phyloP scores from a whole-genome alignment of 2,113 vertebrate species.

The Struthidea cinerea region DNA sequence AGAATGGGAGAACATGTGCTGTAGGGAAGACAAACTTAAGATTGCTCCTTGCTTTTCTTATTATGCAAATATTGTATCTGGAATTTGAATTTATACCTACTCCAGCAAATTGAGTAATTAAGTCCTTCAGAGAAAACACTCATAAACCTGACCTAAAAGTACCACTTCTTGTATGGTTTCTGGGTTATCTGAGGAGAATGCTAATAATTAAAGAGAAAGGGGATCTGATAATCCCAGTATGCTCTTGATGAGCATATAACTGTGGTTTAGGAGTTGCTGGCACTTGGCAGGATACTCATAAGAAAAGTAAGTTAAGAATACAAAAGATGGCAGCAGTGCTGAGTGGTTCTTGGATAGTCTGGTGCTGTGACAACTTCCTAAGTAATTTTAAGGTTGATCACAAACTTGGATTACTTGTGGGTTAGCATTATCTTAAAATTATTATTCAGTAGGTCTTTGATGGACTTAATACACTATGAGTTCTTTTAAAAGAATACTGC shows the following conservation, averaged over 20 bases:
- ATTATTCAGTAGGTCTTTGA: background rate
- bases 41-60: background rate
- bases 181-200: background rate
- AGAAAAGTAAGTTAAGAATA: background rate
- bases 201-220: background rate
- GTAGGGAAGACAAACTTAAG: background rate
- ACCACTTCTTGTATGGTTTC: background rate
- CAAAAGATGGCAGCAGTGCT: background rate
- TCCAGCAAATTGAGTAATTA: background rate
- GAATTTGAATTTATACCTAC: background rate
- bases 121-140: background rate
- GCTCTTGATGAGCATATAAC: fast-evolving
- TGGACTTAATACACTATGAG: background rate
- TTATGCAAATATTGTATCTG: background rate
- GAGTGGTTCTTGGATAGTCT: background rate
- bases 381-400: background rate
- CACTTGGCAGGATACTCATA: background rate
- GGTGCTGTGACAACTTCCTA: background rate
- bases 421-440: background rate
- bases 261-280: background rate
- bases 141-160: background rate
- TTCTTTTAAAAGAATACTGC: background rate
- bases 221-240: background rate
- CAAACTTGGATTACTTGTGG: background rate
- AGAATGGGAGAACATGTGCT: background rate